phyloP scores from a whole-genome alignment of 2,888 invertebrate genomes.

The Scaptomyza reducta region DNA sequence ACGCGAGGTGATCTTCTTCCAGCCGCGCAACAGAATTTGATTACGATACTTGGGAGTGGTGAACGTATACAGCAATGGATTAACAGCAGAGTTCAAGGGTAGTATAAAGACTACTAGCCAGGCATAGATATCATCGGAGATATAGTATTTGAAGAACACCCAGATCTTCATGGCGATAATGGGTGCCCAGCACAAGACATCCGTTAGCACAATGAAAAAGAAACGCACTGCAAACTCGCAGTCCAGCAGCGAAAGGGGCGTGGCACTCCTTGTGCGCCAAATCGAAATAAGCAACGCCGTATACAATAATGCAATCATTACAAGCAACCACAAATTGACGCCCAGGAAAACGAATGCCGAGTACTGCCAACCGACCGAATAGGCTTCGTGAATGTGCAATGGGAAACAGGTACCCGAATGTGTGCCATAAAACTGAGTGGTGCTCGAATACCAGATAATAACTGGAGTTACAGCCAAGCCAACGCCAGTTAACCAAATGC shows the following conservation, averaged over 20 bases:
- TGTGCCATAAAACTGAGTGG: conserved; percentile 87
- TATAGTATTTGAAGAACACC: conserved; percentile 86
- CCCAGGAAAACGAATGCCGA: conserved; percentile 89
- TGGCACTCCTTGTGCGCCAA: conserved; percentile 87
- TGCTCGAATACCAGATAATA: conserved; percentile 86
- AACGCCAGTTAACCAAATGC: conserved; percentile 87
- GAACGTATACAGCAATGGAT: conserved; percentile 88
- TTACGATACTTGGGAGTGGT: conserved; percentile 88
- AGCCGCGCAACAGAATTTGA: conserved; percentile 84
- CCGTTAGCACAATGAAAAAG: conserved; percentile 89
- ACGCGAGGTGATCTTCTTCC: conserved; percentile 83
- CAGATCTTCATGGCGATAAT: conserved; percentile 88
- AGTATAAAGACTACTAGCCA: conserved; percentile 89
- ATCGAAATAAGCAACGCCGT: conserved; percentile 87
- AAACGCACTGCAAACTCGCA: conserved; percentile 88
- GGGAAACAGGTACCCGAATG: conserved; percentile 89
- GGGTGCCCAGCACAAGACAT: conserved; percentile 89
- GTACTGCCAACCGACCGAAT: conserved; percentile 88
- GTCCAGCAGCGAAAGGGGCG: conserved; percentile 86
- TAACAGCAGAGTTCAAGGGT: conserved; percentile 88
- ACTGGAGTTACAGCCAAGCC: conserved; percentile 88
- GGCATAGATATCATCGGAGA: conserved; percentile 87
- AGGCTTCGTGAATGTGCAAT: conserved; percentile 88
- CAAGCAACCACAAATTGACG: conserved; percentile 86
- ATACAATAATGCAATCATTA: conserved; percentile 87